phyloP scores from a whole-genome alignment of 2,888 invertebrate genomes.

The Phengaris arion region DNA sequence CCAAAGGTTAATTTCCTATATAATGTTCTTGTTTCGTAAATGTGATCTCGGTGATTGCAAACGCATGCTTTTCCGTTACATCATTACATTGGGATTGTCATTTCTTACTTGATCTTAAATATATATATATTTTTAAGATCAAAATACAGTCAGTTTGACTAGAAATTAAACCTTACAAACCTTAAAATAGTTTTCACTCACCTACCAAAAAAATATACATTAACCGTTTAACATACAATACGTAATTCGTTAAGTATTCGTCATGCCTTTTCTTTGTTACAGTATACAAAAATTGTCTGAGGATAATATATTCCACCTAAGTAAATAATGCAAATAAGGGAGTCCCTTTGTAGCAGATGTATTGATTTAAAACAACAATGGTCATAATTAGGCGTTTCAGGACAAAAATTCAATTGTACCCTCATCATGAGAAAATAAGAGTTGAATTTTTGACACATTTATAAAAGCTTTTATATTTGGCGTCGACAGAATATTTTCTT shows the following conservation, averaged over 20 bases:
- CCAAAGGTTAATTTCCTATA: background rate
- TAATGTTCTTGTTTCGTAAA: background rate
- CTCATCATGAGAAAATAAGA: conserved; percentile 17
- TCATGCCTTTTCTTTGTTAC: conserved; percentile 20
- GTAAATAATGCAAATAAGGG: conserved; percentile 28
- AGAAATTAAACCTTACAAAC: background rate
- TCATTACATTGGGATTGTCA: too few species aligned
- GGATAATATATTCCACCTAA: conserved; percentile 26
- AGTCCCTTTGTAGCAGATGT: conserved; percentile 27
- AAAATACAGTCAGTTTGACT: too few species aligned
- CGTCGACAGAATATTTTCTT: background rate
- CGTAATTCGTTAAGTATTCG: background rate
- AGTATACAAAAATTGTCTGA: conserved; percentile 12
- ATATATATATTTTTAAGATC: too few species aligned
- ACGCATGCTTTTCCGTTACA: too few species aligned
- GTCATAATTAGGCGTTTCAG: conserved; percentile 32
- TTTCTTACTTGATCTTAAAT: too few species aligned
- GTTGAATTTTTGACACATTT: conserved; percentile 22
- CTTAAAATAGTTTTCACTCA: background rate
- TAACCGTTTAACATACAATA: conserved; percentile 7
- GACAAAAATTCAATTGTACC: conserved; percentile 27
- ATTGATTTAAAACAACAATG: conserved; percentile 34
- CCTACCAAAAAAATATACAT: background rate
- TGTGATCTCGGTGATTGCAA: background rate
- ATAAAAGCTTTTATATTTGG: background rate